Evolutionary conservation across 2,797 vertebrate genomes (phyloP).

Genomic region (Sebastes iracundus): DNA sequence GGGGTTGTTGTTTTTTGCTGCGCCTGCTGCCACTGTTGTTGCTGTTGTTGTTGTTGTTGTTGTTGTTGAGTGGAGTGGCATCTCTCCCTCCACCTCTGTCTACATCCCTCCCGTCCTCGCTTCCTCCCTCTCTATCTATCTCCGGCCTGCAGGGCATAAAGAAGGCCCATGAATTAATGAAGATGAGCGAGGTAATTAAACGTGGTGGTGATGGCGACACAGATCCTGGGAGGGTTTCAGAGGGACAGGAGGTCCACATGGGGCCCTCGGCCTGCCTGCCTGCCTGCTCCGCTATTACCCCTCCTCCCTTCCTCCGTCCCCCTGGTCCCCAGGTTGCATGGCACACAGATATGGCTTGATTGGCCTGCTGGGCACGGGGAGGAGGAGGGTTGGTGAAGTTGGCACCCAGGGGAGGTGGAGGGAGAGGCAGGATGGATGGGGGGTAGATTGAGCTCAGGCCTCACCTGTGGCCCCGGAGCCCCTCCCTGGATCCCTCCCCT

Average conservation of each 20-base stretch:
- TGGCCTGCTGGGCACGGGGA: conserved; percentile 89
- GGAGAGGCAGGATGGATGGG: conserved; percentile 65
- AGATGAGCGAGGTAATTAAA: conserved; percentile 94
- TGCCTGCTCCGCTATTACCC: conserved; percentile 44
- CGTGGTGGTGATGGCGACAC: conserved; percentile 82
- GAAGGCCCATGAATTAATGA: conserved; percentile 94
- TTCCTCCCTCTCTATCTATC: conserved; percentile 46
- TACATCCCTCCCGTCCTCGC: conserved; percentile 43
- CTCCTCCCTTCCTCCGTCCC: conserved; percentile 46
- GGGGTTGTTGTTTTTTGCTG: conserved; percentile 69
- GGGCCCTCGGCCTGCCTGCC: conserved; percentile 72
- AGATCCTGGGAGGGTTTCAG: conserved; percentile 91
- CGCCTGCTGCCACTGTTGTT: conserved; percentile 57
- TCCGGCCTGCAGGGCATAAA: conserved; percentile 88
- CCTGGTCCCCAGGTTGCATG: conserved; percentile 83
- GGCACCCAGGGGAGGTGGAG: conserved; percentile 76
- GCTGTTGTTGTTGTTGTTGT: conserved; percentile 82
- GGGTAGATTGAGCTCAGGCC: conserved; percentile 82
- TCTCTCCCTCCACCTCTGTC: conserved; percentile 47
- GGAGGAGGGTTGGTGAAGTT: conserved; percentile 63
- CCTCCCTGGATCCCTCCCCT: conserved; percentile 87
- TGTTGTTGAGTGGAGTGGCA: conserved; percentile 70
- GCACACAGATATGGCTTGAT: conserved; percentile 89
- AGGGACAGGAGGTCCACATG: conserved; percentile 84
- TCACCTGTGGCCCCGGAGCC: conserved; percentile 92